Conservation (phyloP, 35 echinoderm and acorn worm genomes). For the Apostichopus parvimensis region DNA sequence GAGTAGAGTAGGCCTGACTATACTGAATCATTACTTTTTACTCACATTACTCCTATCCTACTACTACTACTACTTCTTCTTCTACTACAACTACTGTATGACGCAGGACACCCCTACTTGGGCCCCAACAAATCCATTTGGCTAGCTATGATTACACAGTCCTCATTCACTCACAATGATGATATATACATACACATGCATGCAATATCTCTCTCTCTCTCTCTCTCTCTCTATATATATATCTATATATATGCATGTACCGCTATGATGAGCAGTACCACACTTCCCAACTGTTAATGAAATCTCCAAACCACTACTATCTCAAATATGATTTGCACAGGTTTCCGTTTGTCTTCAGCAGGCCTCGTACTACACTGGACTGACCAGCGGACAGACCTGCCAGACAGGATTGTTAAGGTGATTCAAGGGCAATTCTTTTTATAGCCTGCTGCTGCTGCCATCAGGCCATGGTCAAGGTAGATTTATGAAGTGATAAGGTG, state of each 20-base stretch:
- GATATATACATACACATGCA: constrained; percentile 54
- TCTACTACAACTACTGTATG: constrained; percentile 2
- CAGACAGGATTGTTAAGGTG: constrained; percentile 36
- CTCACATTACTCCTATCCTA: constrained; percentile 48
- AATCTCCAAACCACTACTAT: constrained; percentile 54
- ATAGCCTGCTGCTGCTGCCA: not conserved
- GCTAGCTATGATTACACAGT: constrained; percentile 59
- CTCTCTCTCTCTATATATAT: not conserved
- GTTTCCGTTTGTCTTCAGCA: constrained; percentile 5
- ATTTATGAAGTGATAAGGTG: constrained; percentile 45
- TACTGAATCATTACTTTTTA: constrained; percentile 61
- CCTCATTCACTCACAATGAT: constrained; percentile 52
- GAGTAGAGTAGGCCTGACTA: constrained; percentile 31
- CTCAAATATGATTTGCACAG: constrained; percentile 54
- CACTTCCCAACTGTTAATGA: constrained; percentile 57
- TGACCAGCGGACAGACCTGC: constrained; percentile 48
- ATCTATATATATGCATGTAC: constrained; percentile 46
- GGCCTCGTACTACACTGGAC: constrained; percentile 31
- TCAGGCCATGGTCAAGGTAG: constrained; percentile 54
- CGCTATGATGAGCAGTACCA: constrained; percentile 48
- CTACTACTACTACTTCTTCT: constrained; percentile 25
- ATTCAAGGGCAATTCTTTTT: constrained; percentile 50
- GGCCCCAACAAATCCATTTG: constrained; percentile 61
- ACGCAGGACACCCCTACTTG: constrained; percentile 50
- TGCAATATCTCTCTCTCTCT: no score